Conservation (phyloP, 2,113 vertebrate species). For the Aphelocoma coerulescens region DNA sequence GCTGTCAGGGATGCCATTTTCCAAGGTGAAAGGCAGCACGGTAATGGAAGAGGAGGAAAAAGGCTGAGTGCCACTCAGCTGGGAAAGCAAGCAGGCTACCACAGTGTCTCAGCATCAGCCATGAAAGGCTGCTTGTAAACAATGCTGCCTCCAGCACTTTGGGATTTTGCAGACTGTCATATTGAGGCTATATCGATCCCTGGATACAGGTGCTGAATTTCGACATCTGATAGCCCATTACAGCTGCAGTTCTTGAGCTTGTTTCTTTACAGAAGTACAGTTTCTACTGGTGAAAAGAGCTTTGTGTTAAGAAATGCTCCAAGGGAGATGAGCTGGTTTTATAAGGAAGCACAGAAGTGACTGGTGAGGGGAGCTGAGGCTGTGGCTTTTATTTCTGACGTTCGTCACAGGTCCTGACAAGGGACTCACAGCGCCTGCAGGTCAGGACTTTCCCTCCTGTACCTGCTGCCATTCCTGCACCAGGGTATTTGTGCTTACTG, state of each 20-base stretch:
- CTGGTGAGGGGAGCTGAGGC: neutral
- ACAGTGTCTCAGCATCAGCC: neutral
- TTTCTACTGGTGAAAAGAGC: neutral
- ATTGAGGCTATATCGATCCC: neutral
- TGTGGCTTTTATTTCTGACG: accelerated
- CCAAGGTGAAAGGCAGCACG: neutral
- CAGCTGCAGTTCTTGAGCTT: neutral
- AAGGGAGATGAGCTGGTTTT: neutral
- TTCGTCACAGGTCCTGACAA: neutral
- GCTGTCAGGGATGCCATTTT: neutral
- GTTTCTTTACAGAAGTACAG: neutral
- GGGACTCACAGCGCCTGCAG: neutral
- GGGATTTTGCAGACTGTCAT: neutral
- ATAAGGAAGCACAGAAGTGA: neutral
- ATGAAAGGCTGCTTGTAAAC: neutral
- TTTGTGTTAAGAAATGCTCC: neutral
- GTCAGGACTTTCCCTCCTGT: neutral
- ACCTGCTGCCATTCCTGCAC: neutral
- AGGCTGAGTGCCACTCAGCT: neutral
- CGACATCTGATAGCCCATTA: neutral
- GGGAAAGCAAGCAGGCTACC: neutral
- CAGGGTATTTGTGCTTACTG: neutral
- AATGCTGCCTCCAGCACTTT: neutral
- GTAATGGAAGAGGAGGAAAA: neutral
- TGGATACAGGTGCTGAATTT: neutral